Conservation (phyloP, 2,113 vertebrate species). For the Eupsittula cactorum region DNA sequence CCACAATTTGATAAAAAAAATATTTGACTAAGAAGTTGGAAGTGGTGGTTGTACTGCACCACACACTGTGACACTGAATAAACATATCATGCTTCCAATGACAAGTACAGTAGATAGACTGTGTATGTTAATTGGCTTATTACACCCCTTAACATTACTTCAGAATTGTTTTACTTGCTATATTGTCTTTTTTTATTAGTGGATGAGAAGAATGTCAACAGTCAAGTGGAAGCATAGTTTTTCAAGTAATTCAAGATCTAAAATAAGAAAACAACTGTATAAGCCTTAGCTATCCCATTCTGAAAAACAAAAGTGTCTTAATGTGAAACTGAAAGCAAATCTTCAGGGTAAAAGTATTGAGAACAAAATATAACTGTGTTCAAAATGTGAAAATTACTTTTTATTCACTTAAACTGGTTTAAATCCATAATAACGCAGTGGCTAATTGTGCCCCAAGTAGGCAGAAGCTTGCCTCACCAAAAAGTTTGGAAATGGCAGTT, state of each 20-base stretch:
- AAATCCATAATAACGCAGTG: slow-evolving; percentile 11
- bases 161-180: neutral
- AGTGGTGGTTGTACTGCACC: neutral
- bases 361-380: neutral
- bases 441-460: slow-evolving; percentile 36
- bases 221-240: neutral
- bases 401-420: slow-evolving; percentile 13
- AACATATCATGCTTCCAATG: neutral
- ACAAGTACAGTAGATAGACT: neutral
- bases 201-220: neutral
- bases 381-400: neutral
- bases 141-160: neutral
- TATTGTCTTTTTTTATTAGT: neutral
- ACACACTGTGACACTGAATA: accelerated
- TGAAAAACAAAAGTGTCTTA: neutral
- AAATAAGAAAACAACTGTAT: neutral
- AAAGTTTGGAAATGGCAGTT: slow-evolving; percentile 20
- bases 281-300: neutral
- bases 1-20: neutral
- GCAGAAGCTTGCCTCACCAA: neutral
- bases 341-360: neutral
- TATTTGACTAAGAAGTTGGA: neutral
- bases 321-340: neutral
- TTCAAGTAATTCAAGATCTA: neutral
- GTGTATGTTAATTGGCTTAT: neutral